Conservation (phyloP, 1,140 invertebrate genomes). For the Adoxophyes honmai region DNA sequence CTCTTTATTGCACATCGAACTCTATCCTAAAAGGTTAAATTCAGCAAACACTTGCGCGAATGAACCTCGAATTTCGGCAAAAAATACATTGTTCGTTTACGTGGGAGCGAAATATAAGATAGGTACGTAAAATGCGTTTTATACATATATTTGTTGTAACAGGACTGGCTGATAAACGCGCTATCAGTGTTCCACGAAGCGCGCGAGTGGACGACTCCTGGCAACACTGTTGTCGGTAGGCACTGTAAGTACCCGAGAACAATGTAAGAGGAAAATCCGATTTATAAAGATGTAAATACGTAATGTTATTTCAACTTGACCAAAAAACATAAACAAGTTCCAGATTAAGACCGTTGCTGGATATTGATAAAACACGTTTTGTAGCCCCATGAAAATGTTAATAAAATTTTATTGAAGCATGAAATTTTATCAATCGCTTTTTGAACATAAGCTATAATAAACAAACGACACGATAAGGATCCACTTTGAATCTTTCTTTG, state of each 20-base stretch:
- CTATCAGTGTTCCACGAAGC: conserved; percentile 9
- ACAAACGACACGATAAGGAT: conserved; percentile 47
- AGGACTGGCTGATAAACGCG: background rate
- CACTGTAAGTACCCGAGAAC: background rate
- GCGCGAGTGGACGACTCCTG: background rate
- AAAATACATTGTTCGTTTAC: conserved; percentile 12
- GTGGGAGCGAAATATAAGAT: conserved; percentile 10
- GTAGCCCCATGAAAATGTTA: background rate
- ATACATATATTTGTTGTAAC: conserved; percentile 12
- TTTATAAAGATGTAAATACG: too few species aligned
- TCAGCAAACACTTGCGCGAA: too few species aligned
- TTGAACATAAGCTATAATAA: conserved; percentile 41
- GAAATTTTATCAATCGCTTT: conserved; percentile 50
- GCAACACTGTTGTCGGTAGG: conserved; percentile 3
- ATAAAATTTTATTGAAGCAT: conserved; percentile 51
- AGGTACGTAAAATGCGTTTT: conserved; percentile 2
- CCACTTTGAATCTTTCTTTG: conserved; percentile 59
- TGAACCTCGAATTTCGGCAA: background rate
- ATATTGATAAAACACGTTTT: background rate
- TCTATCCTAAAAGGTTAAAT: too few species aligned
- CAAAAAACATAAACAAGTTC: too few species aligned
- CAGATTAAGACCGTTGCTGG: too few species aligned
- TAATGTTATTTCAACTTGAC: too few species aligned
- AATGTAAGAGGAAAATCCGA: background rate
- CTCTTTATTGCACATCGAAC: conserved; percentile 26